Base-by-base conservation (phyloP, 2,797 vertebrate species). In the Phataginus tricuspis region DNA sequence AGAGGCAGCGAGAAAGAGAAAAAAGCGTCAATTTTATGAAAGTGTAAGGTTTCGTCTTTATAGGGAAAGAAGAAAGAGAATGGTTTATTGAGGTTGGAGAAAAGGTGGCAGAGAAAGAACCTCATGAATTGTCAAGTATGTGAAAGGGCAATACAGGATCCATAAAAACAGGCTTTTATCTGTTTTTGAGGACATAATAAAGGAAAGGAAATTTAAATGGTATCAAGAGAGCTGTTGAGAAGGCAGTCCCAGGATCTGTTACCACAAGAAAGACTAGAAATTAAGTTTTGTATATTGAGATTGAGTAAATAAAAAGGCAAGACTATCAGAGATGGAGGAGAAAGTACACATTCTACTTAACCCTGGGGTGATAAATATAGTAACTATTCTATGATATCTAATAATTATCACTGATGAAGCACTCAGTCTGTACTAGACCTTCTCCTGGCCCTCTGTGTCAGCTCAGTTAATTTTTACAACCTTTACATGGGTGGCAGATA, bases 51-150 rank as follows among this genome's bases (percentile, higher is more conserved):
- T 94, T 95, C 87, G 45, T 85, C 39, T 96, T 94, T 64, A 79
- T 64, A 95, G 64, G 61, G 37, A 42, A 95, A 96, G 86, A 97
- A 93, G 53, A 92, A 94, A 95, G 94, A 89, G 92, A 92, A 87
- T 87, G 49, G 51, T 86, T 53, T 78, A 90, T 93, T 94, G 90
- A 85, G 39, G 57, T 71, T 92, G 34, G 80, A 94, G 61, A 85
- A 94, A 89, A 90, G 57, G 87, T 87, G 53, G 18, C 27, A 37
- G 91, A 88, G 77, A 91, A 84, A 94, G 34, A 86, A 85, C 71
- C 90, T 82, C 72, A 71, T 51, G 57, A 92, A 93, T 84, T 93
- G 77, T 93, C 66, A 95, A 87, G 59, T 75, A 57, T 78, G 45
- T 63, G 55, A 96, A 89, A 51, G 57, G 51, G 91, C 61, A 95